Base-by-base conservation (phyloP, 2,797 vertebrate species). In the Acanthopagrus latus region DNA sequence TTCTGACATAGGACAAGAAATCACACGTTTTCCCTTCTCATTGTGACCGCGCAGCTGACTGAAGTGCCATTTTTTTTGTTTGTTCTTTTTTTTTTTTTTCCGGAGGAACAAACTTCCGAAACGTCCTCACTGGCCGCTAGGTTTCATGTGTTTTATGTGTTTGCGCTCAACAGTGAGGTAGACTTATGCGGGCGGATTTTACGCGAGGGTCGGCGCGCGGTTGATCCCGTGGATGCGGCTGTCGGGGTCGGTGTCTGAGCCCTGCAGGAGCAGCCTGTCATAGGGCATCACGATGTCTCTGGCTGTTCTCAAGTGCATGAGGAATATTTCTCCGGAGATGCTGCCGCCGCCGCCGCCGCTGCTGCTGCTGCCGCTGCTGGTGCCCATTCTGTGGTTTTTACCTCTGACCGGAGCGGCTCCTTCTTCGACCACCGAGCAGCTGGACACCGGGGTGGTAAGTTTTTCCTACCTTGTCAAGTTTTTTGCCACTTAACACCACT, bases 361-460 rank as follows among this genome's bases (percentile, higher is more conserved):
- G 62, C 38, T 10, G 38, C 14, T 95, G 71, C 74, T 89, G 62
- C 38, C 2, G 38, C 14, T 95, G 64, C 13, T 95, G 85, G 54
- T 95, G 80, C 91, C 74, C 16, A 64, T 94, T 8, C 69, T 94
- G 71, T 94, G 91, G 60, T 71, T 92, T 74, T 74, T 93, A 56
- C 87, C 90, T 77, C 86, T 86, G 80, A 81, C 84, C 18, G 78
- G 83, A 69, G 92, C 92, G 56, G 94, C 93, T 82, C 94, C 94
- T 1, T 93, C 93, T 63, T 71, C 83, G 17, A 85, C 87, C 0
- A 79, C 86, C n/a, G 90, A 92, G 75, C 93, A 93, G 88, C 86
- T 93, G 87, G 93, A 94, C 86, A 91, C 84, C 41, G 94, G 94
- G 85, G 93, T 93, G 93, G 94, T 95, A 89, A 94, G 94, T 87